These are phyloP conservation scores for Coelopa frigida DNA, from an alignment of 1,140 invertebrate species.

Conservation along the genomic window DNA sequence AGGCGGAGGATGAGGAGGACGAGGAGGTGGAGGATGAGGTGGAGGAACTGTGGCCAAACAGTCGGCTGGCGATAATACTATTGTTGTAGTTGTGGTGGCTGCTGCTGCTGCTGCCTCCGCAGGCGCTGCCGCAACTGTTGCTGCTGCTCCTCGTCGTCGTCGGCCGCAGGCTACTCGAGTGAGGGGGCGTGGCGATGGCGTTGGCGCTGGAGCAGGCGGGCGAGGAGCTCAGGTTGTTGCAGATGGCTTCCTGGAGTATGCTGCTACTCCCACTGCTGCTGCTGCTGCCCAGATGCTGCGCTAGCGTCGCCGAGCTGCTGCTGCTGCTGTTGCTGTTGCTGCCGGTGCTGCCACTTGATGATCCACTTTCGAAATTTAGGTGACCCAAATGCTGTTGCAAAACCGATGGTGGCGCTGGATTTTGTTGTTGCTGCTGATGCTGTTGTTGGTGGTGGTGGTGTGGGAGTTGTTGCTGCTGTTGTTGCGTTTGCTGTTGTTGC, in stretches of 20 bases:
- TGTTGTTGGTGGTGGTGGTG: constrained; percentile 21
- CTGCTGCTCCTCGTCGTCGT: constrained; percentile 15
- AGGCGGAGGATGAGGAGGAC: too few species aligned
- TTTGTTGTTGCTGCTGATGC: constrained; percentile 10
- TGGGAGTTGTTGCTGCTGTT: constrained; percentile 17
- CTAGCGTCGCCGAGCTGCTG: constrained; percentile 36
- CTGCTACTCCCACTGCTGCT: not conserved
- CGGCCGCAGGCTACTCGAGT: not conserved
- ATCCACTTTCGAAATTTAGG: constrained; percentile 44
- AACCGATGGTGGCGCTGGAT: constrained; percentile 31
- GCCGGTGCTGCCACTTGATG: constrained; percentile 18
- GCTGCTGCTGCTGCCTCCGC: constrained; percentile 1
- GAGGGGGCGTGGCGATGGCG: not conserved
- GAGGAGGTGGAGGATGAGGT: not conserved
- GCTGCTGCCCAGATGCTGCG: constrained; percentile 29
- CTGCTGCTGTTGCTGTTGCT: constrained; percentile 14
- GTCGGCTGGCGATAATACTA: not conserved
- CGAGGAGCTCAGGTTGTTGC: too few species aligned
- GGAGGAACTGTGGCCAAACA: not conserved
- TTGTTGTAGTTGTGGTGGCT: constrained; percentile 2
- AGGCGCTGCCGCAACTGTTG: not conserved
- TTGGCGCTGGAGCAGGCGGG: not conserved
- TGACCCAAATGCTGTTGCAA: constrained; percentile 45
- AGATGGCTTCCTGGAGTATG: not conserved
- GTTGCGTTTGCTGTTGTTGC: constrained; percentile 19